phyloP scores from a whole-genome alignment of 1,140 invertebrate genomes.

The Branchinecta lynchi region DNA sequence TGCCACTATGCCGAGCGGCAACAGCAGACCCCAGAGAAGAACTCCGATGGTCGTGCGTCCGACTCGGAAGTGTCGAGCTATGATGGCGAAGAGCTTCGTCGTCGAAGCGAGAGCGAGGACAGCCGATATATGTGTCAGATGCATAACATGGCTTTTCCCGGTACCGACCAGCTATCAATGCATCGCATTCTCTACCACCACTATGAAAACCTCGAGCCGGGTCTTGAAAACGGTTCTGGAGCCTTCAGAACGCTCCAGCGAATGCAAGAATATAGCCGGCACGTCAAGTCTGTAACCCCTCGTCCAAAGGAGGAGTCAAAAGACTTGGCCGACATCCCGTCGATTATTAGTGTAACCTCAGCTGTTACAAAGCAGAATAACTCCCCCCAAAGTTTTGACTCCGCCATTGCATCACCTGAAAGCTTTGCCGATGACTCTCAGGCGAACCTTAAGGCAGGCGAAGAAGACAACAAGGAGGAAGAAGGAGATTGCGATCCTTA shows the following conservation, averaged over 20 bases:
- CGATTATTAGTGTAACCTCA: constrained; percentile 52
- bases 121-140: background rate
- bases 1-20: background rate
- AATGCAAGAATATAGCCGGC: background rate
- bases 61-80: constrained; percentile 26
- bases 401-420: constrained; percentile 24
- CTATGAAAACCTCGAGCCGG: constrained; percentile 20
- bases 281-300: background rate
- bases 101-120: constrained; percentile 12
- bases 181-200: background rate
- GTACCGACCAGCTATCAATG: background rate
- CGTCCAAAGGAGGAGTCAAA: constrained; percentile 9
- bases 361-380: constrained; percentile 19
- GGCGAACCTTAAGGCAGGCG: constrained; percentile 20
- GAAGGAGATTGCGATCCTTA: constrained; percentile 48
- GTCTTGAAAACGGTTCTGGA: background rate
- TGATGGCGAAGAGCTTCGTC: constrained; percentile 15
- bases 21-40: constrained; percentile 32
- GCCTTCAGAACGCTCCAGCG: background rate
- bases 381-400: constrained; percentile 24
- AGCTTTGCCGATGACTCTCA: constrained; percentile 10
- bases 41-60: constrained; percentile 30
- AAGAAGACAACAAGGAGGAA: constrained; percentile 31
- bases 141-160: background rate
- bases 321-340: constrained; percentile 64